Base-by-base conservation (phyloP, 2,888 invertebrate genomes). In the Xestoiulus laeticollis region DNA sequence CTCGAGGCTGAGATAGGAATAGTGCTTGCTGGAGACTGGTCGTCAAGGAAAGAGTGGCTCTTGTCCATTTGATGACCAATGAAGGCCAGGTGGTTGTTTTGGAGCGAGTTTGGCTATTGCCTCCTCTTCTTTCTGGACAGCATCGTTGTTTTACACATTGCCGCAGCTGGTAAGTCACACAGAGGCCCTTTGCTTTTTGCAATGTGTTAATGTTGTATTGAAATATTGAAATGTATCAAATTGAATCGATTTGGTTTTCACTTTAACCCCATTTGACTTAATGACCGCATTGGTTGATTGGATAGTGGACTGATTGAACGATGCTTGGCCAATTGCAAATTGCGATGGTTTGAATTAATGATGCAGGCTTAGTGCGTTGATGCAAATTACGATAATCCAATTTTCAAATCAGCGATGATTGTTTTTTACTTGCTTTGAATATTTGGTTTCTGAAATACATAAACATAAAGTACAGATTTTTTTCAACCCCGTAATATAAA, bases 51-150 rank as follows among this genome's bases (percentile, higher is more conserved):
- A 84, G 43, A 84, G 33, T 33, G 43, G 43, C 84, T 84, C 43
- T 33, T 84, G 84, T 84, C 84, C 84, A 84, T n/a, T 84, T 84
- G 38, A 84, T 84, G 84, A 84, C 84, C 84, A 84, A 84, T 84
- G 84, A 84, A 84, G 84, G 84, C 84, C 84, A 84, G 84, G 33
- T 84, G 43, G 33, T 84, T 84, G 43, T 84, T 84, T 33, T 84
- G 84, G 84, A 84, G 84, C 43, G 84, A 43, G 38, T 84, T 84
- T 84, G 84, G 84, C 84, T 84, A 84, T 84, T 84, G 84, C 84
- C 84, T 84, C 33, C 84, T 84, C 84, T 84, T 33, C 84, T 84
- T 84, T 84, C 84, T 84, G 84, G 84, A 84, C 84, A 84, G 33
- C 84, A 84, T 84, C 43, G 33, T n/a, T 43, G 43, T 84, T 43